Evolutionary conservation across 2,888 invertebrate genomes (phyloP).

Genomic region (Microdon myrmicae): DNA sequence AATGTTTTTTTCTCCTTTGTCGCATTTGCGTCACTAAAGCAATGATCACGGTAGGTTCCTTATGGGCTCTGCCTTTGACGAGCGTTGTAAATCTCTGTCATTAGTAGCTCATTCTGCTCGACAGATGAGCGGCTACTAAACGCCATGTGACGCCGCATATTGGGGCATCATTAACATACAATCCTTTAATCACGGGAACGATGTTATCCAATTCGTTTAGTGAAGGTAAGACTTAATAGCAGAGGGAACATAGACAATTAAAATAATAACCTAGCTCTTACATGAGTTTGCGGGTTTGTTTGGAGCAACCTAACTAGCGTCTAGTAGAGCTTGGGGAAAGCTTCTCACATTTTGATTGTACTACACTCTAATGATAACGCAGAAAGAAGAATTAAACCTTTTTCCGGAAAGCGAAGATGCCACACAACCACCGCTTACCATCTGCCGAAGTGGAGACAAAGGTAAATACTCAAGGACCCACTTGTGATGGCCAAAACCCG

Average conservation of each 20-base stretch:
- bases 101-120: neutral
- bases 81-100: too few species aligned
- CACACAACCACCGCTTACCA: neutral
- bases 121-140: neutral
- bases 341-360: constrained; percentile 45
- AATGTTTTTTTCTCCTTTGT: constrained; percentile 5
- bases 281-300: constrained; percentile 8
- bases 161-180: constrained; percentile 34
- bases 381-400: constrained; percentile 31
- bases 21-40: too few species aligned
- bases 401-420: constrained; percentile 27
- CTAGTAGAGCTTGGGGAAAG: constrained; percentile 1
- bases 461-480: neutral
- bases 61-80: too few species aligned
- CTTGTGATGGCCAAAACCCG: constrained; percentile 5
- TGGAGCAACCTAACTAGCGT: neutral
- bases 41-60: too few species aligned
- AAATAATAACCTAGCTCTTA: constrained; percentile 27
- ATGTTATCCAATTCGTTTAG: constrained; percentile 18
- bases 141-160: neutral
- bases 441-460: neutral
- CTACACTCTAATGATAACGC: constrained; percentile 43
- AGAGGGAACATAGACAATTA: constrained; percentile 28
- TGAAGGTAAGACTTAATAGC: constrained; percentile 9
- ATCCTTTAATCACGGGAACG: constrained; percentile 33